Conservation (phyloP, 2,113 vertebrate species). For the Bothrops jararaca region DNA sequence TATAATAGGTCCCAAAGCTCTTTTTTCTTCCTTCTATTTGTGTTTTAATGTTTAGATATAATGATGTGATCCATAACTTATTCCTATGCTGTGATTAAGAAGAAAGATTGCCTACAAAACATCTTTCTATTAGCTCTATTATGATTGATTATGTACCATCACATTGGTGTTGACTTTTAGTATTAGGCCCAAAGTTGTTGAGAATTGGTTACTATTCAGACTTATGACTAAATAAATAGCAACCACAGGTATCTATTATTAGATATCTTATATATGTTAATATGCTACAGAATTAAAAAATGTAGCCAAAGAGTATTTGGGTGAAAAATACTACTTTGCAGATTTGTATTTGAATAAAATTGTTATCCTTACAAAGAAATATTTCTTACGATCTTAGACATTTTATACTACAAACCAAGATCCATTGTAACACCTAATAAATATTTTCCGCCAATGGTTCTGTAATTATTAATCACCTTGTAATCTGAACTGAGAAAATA, state of each 20-base stretch:
- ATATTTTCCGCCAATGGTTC: constrained; percentile 2
- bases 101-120: background rate
- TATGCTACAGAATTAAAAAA: background rate
- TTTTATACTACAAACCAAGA: background rate
- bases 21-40: background rate
- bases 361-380: too few species aligned
- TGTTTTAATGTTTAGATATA: background rate
- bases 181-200: too few species aligned
- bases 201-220: too few species aligned
- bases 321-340: background rate
- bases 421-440: constrained; percentile 27
- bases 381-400: background rate
- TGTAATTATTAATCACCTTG: constrained; percentile 17
- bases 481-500: background rate
- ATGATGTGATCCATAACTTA: constrained; percentile 28
- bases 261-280: too few species aligned
- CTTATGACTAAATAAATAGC: too few species aligned
- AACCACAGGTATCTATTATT: too few species aligned
- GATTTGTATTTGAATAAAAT: background rate
- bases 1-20: background rate
- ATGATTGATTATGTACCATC: too few species aligned
- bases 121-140: background rate
- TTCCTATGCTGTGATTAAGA: constrained; percentile 41
- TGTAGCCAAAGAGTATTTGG: constrained; percentile 7
- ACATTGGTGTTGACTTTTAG: too few species aligned